These are phyloP conservation scores for Mythimna albipuncta DNA, from an alignment of 2,888 invertebrate genomes.

Conservation along the genomic window DNA sequence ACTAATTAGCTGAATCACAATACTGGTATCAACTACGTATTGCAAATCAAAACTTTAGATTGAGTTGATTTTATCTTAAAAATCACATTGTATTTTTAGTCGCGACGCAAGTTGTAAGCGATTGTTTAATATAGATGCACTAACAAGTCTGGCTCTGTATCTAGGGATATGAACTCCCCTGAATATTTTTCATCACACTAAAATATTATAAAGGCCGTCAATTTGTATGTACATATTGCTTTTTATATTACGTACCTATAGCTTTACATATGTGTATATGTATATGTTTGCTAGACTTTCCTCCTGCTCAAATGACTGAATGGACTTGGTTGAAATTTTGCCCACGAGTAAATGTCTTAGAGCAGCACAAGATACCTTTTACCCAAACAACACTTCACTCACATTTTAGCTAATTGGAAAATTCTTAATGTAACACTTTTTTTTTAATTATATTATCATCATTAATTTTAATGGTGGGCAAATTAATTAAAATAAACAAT, in stretches of 20 bases:
- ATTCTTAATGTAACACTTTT: background rate
- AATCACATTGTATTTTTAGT: conserved; percentile 81
- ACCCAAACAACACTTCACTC: background rate
- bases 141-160: too few relatives aligned
- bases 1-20: conserved; percentile 77
- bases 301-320: too few relatives aligned
- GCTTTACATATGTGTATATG: too few relatives aligned
- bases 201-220: too few relatives aligned
- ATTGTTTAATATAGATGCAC: conserved; percentile 7
- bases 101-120: conserved; percentile 69
- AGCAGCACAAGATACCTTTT: too few relatives aligned
- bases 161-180: too few relatives aligned
- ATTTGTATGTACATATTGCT: too few relatives aligned
- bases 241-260: too few relatives aligned
- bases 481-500: conserved; percentile 8
- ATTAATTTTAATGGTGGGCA: background rate
- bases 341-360: too few relatives aligned
- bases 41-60: conserved; percentile 87
- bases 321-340: too few relatives aligned
- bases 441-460: background rate
- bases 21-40: conserved; percentile 71
- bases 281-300: too few relatives aligned
- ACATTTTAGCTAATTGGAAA: background rate
- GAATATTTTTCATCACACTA: too few relatives aligned
- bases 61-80: conserved; percentile 84